These are phyloP conservation scores for Prolemur simus DNA, from an alignment of 2,113 vertebrate species.

Conservation along the genomic window DNA sequence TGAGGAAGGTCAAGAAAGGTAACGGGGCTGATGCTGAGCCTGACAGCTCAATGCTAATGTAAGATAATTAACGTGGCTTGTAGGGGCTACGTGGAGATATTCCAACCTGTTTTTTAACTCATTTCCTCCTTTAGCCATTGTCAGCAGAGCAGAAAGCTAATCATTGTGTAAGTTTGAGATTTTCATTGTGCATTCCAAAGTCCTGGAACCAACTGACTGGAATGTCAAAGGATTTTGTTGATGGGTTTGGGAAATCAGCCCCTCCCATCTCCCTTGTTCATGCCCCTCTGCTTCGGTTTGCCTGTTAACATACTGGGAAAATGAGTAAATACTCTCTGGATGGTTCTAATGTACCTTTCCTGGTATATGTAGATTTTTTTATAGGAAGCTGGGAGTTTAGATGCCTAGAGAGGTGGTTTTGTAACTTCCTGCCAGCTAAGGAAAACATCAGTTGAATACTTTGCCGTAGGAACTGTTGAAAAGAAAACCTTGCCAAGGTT, in stretches of 20 bases:
- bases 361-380: neutral
- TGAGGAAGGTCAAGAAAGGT: conserved; percentile 75
- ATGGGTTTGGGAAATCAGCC: neutral
- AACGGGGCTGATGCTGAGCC: conserved; percentile 69
- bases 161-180: conserved; percentile 42
- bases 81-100: conserved; percentile 56
- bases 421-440: neutral
- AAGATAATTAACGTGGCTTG: conserved; percentile 74
- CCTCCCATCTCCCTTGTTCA: neutral
- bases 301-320: neutral
- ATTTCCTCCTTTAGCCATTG: conserved; percentile 65
- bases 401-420: neutral
- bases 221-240: neutral
- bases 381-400: neutral
- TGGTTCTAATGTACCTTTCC: neutral
- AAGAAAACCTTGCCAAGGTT: neutral
- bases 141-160: conserved; percentile 62
- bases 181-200: conserved; percentile 41
- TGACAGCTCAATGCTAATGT: conserved; percentile 78
- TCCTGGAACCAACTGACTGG: neutral
- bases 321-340: neutral
- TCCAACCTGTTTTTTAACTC: conserved; percentile 61
- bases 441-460: neutral
- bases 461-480: neutral
- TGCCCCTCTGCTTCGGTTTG: neutral